Conservation (phyloP, 2,888 invertebrate genomes). For the Drosophila limbata region DNA sequence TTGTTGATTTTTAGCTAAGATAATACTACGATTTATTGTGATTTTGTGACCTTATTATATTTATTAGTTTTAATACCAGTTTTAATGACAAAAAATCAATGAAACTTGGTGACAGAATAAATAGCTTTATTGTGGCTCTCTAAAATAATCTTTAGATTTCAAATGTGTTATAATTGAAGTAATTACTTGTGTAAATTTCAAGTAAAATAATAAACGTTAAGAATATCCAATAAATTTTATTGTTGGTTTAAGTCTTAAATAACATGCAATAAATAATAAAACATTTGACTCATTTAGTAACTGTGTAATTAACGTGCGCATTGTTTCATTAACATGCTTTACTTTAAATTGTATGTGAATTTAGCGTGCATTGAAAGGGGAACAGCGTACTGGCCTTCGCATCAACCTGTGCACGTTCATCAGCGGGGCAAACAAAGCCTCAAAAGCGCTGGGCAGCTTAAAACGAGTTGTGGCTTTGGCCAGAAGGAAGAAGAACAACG, state of each 20-base stretch:
- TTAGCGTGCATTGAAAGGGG: slow-evolving; percentile 5
- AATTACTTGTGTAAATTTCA: not conserved
- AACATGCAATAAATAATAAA: not conserved
- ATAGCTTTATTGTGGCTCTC: too few relatives aligned
- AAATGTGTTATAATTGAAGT: too few relatives aligned
- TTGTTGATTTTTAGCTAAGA: too few relatives aligned
- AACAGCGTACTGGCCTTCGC: slow-evolving; percentile 34
- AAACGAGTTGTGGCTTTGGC: slow-evolving; percentile 65
- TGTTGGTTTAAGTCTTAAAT: not conserved
- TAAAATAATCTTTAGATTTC: too few relatives aligned
- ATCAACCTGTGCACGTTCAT: slow-evolving; percentile 57
- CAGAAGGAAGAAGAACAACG: slow-evolving; percentile 41
- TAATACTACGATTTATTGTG: too few relatives aligned
- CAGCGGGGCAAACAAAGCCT: slow-evolving; percentile 48
- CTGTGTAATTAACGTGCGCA: not conserved
- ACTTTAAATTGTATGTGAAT: not conserved
- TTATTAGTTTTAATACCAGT: not conserved
- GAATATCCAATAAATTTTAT: not conserved
- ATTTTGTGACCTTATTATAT: slow-evolving; percentile 8
- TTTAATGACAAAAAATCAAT: too few relatives aligned
- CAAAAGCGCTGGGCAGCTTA: slow-evolving; percentile 41
- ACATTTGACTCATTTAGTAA: slow-evolving; percentile 4
- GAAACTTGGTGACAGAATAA: too few relatives aligned
- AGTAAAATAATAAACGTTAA: too few relatives aligned
- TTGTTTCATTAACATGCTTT: not conserved